Conservation (phyloP, 2,797 vertebrate genomes). For the Pangasius macronema region DNA sequence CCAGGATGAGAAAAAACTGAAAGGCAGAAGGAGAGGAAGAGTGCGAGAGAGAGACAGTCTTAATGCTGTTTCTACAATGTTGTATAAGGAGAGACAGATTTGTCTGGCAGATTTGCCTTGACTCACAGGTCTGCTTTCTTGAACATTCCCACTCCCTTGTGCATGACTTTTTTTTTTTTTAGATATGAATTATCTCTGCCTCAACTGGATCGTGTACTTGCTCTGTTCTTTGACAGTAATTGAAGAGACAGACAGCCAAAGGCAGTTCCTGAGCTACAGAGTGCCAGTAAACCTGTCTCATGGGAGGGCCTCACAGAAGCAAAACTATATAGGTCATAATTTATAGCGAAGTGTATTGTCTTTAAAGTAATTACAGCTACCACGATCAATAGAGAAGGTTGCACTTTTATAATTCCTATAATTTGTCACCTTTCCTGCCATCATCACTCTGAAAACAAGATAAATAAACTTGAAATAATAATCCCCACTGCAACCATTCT, state of each 20-base stretch:
- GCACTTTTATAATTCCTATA: constrained; percentile 27
- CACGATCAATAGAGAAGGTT: constrained; percentile 24
- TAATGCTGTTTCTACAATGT: constrained; percentile 45
- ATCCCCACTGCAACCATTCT: constrained; percentile 2
- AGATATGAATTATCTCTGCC: constrained; percentile 29
- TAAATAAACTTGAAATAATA: constrained; percentile 27
- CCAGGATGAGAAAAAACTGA: constrained; percentile 52
- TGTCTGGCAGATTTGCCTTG: constrained; percentile 40
- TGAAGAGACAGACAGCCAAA: constrained; percentile 45
- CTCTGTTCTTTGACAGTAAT: constrained; percentile 41
- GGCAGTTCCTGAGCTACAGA: constrained; percentile 31
- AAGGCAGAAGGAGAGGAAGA: constrained; percentile 5
- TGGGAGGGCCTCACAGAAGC: constrained; percentile 36
- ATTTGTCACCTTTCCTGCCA: constrained; percentile 10
- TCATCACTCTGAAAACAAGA: constrained; percentile 8
- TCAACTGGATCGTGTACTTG: constrained; percentile 1
- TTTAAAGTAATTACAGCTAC: constrained; percentile 51
- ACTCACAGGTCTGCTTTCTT: constrained; percentile 7
- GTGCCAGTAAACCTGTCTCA: constrained; percentile 37
- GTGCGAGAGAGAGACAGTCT: constrained; percentile 1
- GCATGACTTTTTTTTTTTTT: neutral
- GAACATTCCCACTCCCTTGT: constrained; percentile 8
- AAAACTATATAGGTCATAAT: constrained; percentile 54
- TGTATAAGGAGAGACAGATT: constrained; percentile 47
- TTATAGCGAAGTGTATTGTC: constrained; percentile 45